phyloP scores from a whole-genome alignment of 2,888 invertebrate genomes.

The Lamproptera curius region DNA sequence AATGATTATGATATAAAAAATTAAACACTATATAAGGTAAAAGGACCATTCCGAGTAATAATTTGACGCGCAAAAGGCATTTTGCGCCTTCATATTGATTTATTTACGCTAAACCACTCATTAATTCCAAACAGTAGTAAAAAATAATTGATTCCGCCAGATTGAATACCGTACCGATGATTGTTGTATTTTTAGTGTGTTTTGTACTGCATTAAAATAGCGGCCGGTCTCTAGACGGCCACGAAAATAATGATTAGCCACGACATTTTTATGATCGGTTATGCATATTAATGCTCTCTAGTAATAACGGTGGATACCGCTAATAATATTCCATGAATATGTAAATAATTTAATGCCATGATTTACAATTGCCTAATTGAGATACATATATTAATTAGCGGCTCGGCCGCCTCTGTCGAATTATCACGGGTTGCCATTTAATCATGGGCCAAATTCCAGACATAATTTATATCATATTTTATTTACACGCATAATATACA shows the following conservation, averaged over 20 bases:
- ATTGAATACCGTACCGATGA: constrained; percentile 13
- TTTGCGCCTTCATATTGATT: constrained; percentile 19
- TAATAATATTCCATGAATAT: constrained; percentile 25
- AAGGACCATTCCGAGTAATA: too few relatives aligned
- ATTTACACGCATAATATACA: neutral
- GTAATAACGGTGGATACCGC: constrained; percentile 18
- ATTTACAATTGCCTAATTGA: constrained; percentile 29
- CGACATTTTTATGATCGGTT: constrained; percentile 30
- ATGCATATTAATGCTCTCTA: constrained; percentile 21
- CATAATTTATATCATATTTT: neutral
- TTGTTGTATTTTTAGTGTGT: constrained; percentile 11
- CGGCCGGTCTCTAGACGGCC: constrained; percentile 3
- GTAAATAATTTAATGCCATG: constrained; percentile 28
- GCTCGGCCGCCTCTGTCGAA: constrained; percentile 7
- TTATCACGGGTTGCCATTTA: constrained; percentile 8
- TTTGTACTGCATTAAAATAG: neutral
- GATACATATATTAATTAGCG: constrained; percentile 27
- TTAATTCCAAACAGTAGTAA: constrained; percentile 21
- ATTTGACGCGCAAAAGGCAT: constrained; percentile 3
- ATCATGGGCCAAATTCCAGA: constrained; percentile 1
- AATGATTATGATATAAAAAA: too few relatives aligned
- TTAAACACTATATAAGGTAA: too few relatives aligned
- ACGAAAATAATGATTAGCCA: constrained; percentile 25
- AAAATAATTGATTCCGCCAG: constrained; percentile 19
- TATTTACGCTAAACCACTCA: constrained; percentile 8